phyloP scores from a whole-genome alignment of 2,113 vertebrate genomes.

The Colius striatus region DNA sequence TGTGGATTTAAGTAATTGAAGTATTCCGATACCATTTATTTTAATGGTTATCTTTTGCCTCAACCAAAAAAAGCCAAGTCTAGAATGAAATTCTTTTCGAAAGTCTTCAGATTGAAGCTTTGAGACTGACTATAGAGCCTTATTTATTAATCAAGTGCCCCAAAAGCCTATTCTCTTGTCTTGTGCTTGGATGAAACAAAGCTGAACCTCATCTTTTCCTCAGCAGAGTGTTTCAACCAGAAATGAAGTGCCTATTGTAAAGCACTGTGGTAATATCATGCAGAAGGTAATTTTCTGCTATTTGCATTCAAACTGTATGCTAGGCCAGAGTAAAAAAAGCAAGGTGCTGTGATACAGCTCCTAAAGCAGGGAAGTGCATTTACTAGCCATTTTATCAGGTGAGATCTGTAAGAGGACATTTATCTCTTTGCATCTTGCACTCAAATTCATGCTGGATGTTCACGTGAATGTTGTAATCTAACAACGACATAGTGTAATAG shows the following conservation, averaged over 20 bases:
- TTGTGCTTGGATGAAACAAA: not conserved
- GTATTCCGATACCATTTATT: not conserved
- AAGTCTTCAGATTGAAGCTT: not conserved
- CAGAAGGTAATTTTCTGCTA: not conserved
- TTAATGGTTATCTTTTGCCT: not conserved
- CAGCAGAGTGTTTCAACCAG: not conserved
- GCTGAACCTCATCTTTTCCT: not conserved
- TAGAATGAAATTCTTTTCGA: not conserved
- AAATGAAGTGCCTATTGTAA: rapidly evolving
- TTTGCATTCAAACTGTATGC: not conserved
- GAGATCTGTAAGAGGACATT: not conserved
- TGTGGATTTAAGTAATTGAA: not conserved
- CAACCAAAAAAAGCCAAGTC: not conserved
- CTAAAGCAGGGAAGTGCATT: not conserved
- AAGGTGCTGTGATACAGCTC: not conserved
- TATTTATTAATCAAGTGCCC: not conserved
- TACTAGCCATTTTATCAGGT: not conserved
- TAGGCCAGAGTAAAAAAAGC: not conserved
- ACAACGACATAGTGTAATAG: not conserved
- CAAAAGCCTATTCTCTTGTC: not conserved
- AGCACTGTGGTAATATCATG: not conserved
- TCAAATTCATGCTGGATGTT: not conserved
- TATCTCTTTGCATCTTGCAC: not conserved
- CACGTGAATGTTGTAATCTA: not conserved
- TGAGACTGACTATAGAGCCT: not conserved